phyloP scores from a whole-genome alignment of 2,113 vertebrate species.

The Antennarius striatus region DNA sequence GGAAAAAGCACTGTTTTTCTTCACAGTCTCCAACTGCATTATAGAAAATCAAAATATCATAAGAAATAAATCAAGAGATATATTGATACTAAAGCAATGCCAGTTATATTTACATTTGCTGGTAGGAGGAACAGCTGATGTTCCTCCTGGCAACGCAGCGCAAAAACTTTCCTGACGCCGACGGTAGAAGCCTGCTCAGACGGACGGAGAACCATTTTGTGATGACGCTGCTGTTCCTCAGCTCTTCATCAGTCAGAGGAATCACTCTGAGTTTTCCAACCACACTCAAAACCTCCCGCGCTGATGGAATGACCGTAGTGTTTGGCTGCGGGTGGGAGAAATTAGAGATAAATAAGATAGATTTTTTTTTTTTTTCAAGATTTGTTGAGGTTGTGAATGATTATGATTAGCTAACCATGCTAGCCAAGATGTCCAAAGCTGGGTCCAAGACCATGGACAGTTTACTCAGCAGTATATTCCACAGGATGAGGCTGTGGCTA shows the following conservation, averaged over 20 bases:
- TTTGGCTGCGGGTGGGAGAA: slow-evolving; percentile 37
- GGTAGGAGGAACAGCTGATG: slow-evolving; percentile 75
- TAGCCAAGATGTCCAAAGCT: slow-evolving; percentile 65
- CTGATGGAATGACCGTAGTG: slow-evolving; percentile 33
- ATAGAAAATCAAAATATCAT: no score
- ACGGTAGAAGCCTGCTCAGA: slow-evolving; percentile 59
- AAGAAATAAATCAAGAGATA: not conserved
- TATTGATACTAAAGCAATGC: no score
- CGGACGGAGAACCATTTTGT: slow-evolving; percentile 55
- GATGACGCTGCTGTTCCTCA: slow-evolving; percentile 52
- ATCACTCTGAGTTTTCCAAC: slow-evolving; percentile 63
- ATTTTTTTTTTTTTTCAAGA: no score
- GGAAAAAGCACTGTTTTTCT: no score
- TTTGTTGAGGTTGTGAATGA: not conserved
- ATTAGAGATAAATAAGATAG: no score
- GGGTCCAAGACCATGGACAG: slow-evolving; percentile 54
- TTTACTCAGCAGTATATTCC: slow-evolving; percentile 73
- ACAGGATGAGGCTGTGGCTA: slow-evolving; percentile 57
- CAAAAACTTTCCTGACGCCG: slow-evolving; percentile 60
- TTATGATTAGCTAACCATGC: slow-evolving; percentile 33
- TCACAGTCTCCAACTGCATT: no score
- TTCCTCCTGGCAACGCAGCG: slow-evolving; percentile 65
- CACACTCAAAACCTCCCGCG: slow-evolving; percentile 58
- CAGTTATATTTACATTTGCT: slow-evolving; percentile 63
- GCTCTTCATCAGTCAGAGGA: slow-evolving; percentile 52